Evolutionary conservation across 2,888 invertebrate genomes (phyloP).

Genomic region (Phoronis australis): DNA sequence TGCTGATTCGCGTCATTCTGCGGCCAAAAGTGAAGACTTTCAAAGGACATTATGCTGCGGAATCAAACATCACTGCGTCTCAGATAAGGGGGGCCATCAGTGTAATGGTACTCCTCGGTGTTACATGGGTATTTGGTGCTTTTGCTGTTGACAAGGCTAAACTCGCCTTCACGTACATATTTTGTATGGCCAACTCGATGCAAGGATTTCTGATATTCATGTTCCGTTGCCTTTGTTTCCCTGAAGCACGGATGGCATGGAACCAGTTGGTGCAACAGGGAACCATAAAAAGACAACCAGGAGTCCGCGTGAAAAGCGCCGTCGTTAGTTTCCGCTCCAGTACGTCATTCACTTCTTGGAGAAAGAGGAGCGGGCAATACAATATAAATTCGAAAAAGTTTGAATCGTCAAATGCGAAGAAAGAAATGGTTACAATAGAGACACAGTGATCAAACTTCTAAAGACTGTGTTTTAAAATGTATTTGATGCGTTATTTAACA

Average conservation of each 20-base stretch:
- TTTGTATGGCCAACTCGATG: conserved; percentile 41
- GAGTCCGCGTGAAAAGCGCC: too few relatives aligned
- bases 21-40: conserved; percentile 37
- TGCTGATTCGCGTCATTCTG: conserved; percentile 41
- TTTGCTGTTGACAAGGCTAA: conserved; percentile 39
- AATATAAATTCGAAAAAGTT: too few relatives aligned
- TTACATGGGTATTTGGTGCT: conserved; percentile 48
- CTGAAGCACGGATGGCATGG: conserved; percentile 39
- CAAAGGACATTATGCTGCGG: conserved; percentile 29
- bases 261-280: conserved; percentile 35
- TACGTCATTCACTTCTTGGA: too few relatives aligned
- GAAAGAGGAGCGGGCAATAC: too few relatives aligned
- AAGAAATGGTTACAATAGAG: too few relatives aligned
- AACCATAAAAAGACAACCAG: conserved; percentile 33
- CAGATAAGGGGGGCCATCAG: conserved; percentile 42
- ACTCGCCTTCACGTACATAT: conserved; percentile 39
- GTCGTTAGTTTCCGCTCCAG: too few relatives aligned
- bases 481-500: too few relatives aligned
- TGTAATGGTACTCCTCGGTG: conserved; percentile 39
- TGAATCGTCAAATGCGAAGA: too few relatives aligned
- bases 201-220: conserved; percentile 43
- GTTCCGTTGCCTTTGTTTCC: conserved; percentile 39
- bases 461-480: too few relatives aligned
- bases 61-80: conserved; percentile 7
- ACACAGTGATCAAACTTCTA: too few relatives aligned